Conservation (phyloP, 1,140 invertebrate genomes). For the Trichogramma pretiosum region DNA sequence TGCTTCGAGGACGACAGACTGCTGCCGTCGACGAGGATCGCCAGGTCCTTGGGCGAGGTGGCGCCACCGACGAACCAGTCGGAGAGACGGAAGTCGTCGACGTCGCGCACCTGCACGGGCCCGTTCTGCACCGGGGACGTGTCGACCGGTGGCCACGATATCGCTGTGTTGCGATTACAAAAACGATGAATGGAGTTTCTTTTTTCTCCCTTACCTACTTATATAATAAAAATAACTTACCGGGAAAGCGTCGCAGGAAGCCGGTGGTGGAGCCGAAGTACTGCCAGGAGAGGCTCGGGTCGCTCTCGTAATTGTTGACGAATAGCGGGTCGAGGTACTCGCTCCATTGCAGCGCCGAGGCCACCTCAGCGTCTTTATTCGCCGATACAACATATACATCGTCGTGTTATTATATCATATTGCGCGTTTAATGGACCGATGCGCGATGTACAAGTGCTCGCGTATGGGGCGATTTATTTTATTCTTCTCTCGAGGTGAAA, state of each 20-base stretch:
- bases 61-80: constrained; percentile 94
- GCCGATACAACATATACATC: too few species aligned
- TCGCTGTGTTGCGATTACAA: constrained; percentile 49
- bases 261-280: constrained; percentile 90
- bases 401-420: too few species aligned
- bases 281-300: constrained; percentile 89
- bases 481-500: too few species aligned
- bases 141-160: constrained; percentile 64
- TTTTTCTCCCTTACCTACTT: neutral
- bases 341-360: constrained; percentile 87
- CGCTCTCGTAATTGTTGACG: constrained; percentile 83
- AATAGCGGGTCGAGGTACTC: constrained; percentile 83
- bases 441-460: too few species aligned
- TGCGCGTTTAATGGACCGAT: too few species aligned
- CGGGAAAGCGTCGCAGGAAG: constrained; percentile 87
- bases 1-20: constrained; percentile 82
- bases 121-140: constrained; percentile 25
- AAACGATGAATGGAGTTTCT: too few species aligned
- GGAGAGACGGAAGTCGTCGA: constrained; percentile 80
- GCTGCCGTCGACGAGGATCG: constrained; percentile 81
- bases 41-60: constrained; percentile 91
- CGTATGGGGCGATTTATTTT: too few species aligned
- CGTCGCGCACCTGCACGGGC: constrained; percentile 53
- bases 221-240: constrained; percentile 43
- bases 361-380: constrained; percentile 60